Conservation (phyloP, 2,113 vertebrate genomes). For the Perca fluviatilis region DNA sequence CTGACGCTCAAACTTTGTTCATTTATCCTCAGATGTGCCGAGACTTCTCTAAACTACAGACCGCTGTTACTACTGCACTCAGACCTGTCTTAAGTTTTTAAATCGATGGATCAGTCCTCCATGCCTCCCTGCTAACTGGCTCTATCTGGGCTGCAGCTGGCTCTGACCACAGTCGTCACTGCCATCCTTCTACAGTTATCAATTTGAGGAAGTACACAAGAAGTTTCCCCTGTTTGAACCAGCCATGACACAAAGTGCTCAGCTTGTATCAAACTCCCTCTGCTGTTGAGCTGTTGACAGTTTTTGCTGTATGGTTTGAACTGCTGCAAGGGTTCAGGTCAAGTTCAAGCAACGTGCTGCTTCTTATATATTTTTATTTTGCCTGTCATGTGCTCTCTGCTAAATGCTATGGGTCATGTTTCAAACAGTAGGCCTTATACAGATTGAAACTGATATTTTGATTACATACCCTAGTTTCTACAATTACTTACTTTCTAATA, state of each 20-base stretch:
- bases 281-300: slow-evolving; percentile 64
- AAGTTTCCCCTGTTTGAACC: slow-evolving; percentile 70
- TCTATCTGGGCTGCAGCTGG: slow-evolving; percentile 65
- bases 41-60: slow-evolving; percentile 13
- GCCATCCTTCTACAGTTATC: slow-evolving; percentile 78
- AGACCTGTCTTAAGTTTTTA: slow-evolving; percentile 33
- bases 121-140: slow-evolving; percentile 49
- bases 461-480: background rate
- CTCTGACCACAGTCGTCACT: slow-evolving; percentile 77
- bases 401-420: background rate
- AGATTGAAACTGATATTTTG: background rate
- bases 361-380: background rate
- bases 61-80: slow-evolving; percentile 20
- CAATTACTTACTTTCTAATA: background rate
- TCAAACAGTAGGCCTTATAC: background rate
- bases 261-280: slow-evolving; percentile 70
- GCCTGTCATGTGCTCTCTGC: background rate
- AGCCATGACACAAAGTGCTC: slow-evolving; percentile 36
- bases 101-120: slow-evolving; percentile 54
- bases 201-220: slow-evolving; percentile 80
- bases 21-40: slow-evolving; percentile 41
- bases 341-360: slow-evolving; percentile 44
- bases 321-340: slow-evolving; percentile 45
- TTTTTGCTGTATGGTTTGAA: background rate
- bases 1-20: background rate